Evolutionary conservation across 2,888 invertebrate species (phyloP).

Genomic region (Tolmerus cingulatus): DNA sequence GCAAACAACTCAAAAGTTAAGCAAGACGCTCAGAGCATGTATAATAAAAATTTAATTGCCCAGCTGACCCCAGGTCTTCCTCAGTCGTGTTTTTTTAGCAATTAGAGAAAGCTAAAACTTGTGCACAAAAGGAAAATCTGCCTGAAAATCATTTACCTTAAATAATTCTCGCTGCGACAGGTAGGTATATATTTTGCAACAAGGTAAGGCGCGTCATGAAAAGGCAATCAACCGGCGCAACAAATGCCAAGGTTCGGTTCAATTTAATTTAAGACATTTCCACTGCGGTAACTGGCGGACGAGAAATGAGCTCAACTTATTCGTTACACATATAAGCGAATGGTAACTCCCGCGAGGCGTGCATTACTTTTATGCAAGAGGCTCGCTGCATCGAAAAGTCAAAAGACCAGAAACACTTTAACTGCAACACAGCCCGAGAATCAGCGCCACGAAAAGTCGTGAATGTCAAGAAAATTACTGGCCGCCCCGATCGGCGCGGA

Average conservation of each 20-base stretch:
- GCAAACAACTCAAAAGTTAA: not conserved
- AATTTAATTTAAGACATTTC: conserved; percentile 25
- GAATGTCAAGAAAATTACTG: conserved; percentile 4
- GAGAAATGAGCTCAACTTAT: not conserved
- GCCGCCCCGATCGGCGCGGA: not conserved
- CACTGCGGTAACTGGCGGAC: not conserved
- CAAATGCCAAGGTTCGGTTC: conserved; percentile 28
- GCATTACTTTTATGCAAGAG: not conserved
- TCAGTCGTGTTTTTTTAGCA: not conserved
- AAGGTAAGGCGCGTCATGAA: conserved; percentile 11
- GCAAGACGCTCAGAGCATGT: not conserved
- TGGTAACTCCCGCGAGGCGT: not conserved
- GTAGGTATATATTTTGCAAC: not conserved
- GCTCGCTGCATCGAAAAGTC: not conserved
- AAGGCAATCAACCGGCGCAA: not conserved
- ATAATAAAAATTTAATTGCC: not conserved
- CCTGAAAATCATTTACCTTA: not conserved
- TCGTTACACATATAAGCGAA: not conserved
- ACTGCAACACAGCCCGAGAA: not conserved
- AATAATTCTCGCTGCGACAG: not conserved
- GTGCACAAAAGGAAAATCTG: not conserved
- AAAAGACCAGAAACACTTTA: not conserved
- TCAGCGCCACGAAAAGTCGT: conserved; percentile 1
- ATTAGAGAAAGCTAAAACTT: not conserved
- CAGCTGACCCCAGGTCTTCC: not conserved